These are phyloP conservation scores for Umimayanthus kanabou DNA, from an alignment of 92 coral and sea anemone genomes.

Conservation along the genomic window DNA sequence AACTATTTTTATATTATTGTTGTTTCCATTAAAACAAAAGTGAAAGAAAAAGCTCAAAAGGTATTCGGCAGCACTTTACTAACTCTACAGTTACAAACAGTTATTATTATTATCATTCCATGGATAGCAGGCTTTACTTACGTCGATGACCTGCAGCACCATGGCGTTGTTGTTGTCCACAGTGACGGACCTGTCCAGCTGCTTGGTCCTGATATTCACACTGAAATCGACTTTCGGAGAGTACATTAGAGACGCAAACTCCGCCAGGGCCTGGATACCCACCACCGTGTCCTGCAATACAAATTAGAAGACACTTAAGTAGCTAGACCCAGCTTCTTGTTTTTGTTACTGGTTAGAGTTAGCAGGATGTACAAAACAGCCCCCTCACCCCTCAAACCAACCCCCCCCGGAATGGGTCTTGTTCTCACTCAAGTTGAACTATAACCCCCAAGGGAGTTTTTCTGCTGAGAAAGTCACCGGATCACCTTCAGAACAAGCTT, in stretches of 20 bases:
- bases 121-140: constrained; percentile 25
- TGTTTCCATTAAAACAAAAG: too few species aligned
- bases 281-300: constrained; percentile 85
- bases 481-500: constrained; percentile 70
- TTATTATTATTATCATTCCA: too few species aligned
- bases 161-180: constrained; percentile 73
- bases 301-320: background rate
- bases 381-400: too few species aligned
- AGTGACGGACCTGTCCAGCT: constrained; percentile 58
- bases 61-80: too few species aligned
- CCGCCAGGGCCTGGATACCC: constrained; percentile 96
- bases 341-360: too few species aligned
- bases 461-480: constrained; percentile 89
- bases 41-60: too few species aligned
- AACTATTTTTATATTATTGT: too few species aligned
- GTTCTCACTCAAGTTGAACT: too few species aligned
- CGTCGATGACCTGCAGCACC: constrained; percentile 89
- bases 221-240: constrained; percentile 65
- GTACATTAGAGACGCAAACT: constrained; percentile 89
- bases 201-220: constrained; percentile 57
- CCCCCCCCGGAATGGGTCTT: too few species aligned
- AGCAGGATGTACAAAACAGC: too few species aligned
- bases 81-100: too few species aligned
- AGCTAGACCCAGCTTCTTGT: too few species aligned
- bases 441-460: background rate